A percentile compares a stretch with the other conserved stretches of the same genome.
Conservation (phyloP, 2,113 vertebrate genomes). For the Marmota monax region DNA sequence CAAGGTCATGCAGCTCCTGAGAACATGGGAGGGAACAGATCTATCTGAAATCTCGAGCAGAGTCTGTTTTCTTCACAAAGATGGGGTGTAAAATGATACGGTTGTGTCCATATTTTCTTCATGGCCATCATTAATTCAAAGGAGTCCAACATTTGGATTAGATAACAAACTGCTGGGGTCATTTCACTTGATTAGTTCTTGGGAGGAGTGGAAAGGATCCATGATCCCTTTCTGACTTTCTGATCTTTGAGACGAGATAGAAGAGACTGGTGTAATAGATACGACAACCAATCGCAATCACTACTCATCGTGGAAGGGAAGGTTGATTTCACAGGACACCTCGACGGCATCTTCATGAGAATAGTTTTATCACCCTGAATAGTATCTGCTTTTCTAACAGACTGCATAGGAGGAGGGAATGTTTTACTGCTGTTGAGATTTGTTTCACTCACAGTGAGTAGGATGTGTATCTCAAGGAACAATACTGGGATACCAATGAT, state of each 20-base stretch:
- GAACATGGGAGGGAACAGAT: background rate
- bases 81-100: background rate
- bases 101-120: background rate
- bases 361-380: background rate
- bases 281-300: background rate
- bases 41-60: background rate
- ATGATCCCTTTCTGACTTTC: background rate
- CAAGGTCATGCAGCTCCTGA: background rate
- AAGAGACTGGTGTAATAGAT: background rate
- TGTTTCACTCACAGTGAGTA: background rate
- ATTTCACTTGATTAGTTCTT: background rate
- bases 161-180: background rate
- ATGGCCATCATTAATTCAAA: background rate
- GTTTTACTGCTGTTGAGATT: conserved; percentile 27
- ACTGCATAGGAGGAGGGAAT: background rate
- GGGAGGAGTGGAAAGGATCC: background rate
- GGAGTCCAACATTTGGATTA: background rate
- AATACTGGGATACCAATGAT: background rate
- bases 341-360: background rate
- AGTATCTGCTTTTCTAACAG: background rate
- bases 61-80: background rate
- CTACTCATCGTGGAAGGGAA: background rate
- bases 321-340: background rate
- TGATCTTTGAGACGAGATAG: conserved; percentile 27
- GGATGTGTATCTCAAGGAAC: background rate